Percentiles rank a stretch among this genome's conserved stretches.
Evolutionary conservation across 2,797 vertebrate genomes (phyloP).

Genomic region (Myiothlypis coronata): DNA sequence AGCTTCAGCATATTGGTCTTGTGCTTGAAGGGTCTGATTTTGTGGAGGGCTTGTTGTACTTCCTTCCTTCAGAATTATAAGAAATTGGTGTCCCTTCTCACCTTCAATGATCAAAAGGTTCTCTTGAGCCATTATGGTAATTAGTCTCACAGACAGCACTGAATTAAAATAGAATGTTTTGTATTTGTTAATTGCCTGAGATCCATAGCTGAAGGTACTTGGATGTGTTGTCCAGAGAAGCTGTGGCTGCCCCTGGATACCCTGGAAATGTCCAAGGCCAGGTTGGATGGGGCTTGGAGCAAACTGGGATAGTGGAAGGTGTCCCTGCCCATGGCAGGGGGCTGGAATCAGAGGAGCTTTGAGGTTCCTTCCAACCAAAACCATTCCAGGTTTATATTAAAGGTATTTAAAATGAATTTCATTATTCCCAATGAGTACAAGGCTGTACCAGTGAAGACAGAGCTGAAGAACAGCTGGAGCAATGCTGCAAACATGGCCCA

Average conservation of each 20-base stretch:
- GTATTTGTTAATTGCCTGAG: neutral
- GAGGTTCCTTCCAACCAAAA: neutral
- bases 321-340: accelerated
- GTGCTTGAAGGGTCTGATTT: neutral
- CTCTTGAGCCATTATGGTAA: neutral
- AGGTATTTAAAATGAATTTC: neutral
- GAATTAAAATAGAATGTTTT: neutral
- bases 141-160: neutral
- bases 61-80: neutral
- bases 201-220: neutral
- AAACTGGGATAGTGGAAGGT: accelerated
- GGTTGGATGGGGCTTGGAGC: accelerated
- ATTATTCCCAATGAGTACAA: neutral
- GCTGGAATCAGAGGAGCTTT: neutral
- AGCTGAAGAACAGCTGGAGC: neutral
- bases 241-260: neutral
- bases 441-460: neutral
- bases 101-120: neutral
- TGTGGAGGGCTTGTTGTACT: neutral
- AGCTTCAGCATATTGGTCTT: neutral
- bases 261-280: neutral
- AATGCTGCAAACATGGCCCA: neutral
- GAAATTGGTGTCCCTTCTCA: neutral
- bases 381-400: neutral
- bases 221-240: neutral